phyloP scores from a whole-genome alignment of 2,113 vertebrate genomes.

The Procavia capensis region DNA sequence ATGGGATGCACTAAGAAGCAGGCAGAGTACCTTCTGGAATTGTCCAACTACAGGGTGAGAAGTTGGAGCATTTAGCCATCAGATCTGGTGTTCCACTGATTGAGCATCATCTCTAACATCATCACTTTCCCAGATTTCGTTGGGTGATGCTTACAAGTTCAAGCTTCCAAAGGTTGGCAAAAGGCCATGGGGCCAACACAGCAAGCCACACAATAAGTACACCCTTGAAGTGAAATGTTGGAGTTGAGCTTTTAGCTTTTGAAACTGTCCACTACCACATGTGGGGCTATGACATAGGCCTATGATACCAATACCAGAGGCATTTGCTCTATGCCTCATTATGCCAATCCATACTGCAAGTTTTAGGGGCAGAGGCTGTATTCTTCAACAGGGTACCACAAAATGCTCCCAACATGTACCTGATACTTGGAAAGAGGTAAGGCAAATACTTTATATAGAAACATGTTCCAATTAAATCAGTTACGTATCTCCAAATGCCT shows the following conservation, averaged over 20 bases:
- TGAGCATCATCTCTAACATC: background rate
- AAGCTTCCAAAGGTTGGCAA: background rate
- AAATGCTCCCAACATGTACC: background rate
- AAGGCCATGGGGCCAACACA: background rate
- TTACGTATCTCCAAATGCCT: background rate
- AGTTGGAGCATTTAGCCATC: background rate
- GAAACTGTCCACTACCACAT: background rate
- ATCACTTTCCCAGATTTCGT: background rate
- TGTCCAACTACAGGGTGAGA: background rate
- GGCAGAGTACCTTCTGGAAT: background rate
- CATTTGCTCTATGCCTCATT: background rate
- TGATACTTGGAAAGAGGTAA: background rate
- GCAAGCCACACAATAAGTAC: background rate
- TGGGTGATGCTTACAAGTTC: background rate
- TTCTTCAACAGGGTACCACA: background rate
- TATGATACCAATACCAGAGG: background rate
- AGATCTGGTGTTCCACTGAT: no score
- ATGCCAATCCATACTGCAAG: background rate
- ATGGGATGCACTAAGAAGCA: background rate
- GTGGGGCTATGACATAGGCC: background rate
- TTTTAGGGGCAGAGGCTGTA: background rate
- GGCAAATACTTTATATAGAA: conserved; percentile 39
- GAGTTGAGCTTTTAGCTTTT: background rate
- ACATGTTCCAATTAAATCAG: background rate
- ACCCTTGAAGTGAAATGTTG: background rate